These are phyloP conservation scores for Hylaeus anthracinus DNA, from an alignment of 1,140 invertebrate species.

Conservation along the genomic window DNA sequence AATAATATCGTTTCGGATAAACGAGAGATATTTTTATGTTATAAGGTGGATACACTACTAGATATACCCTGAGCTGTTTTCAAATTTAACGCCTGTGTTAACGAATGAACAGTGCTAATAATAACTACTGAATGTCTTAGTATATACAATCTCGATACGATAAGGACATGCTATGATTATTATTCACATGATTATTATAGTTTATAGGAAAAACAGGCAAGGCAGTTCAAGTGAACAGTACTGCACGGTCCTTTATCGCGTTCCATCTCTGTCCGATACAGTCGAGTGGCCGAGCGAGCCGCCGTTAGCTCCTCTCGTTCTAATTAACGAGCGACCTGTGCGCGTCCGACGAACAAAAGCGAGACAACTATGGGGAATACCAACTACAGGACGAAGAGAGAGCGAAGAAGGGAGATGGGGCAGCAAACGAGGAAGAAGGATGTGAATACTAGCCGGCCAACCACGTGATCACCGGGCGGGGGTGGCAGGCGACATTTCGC, in stretches of 20 bases:
- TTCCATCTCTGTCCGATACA: conserved; percentile 22
- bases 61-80: too few relatives aligned
- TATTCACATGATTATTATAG: too few relatives aligned
- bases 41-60: too few relatives aligned
- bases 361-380: conserved; percentile 25
- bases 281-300: conserved; percentile 19
- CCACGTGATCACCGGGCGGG: conserved; percentile 78
- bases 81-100: too few relatives aligned
- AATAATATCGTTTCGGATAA: too few relatives aligned
- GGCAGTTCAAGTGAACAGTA: too few relatives aligned
- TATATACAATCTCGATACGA: too few relatives aligned
- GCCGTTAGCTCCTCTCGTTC: conserved; percentile 50
- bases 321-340: conserved; percentile 64
- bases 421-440: neutral
- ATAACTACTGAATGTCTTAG: too few relatives aligned
- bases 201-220: too few relatives aligned
- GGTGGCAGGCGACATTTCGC: conserved; percentile 78
- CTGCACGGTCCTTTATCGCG: neutral
- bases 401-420: neutral
- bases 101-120: too few relatives aligned
- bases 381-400: neutral
- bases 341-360: conserved; percentile 12
- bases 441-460: conserved; percentile 36
- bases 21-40: too few relatives aligned
- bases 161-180: too few relatives aligned